Evolutionary conservation across 2,888 invertebrate genomes (phyloP), one percentile per base, ranked within the genome.

Genomic region (Drosophila bunnanda): DNA sequence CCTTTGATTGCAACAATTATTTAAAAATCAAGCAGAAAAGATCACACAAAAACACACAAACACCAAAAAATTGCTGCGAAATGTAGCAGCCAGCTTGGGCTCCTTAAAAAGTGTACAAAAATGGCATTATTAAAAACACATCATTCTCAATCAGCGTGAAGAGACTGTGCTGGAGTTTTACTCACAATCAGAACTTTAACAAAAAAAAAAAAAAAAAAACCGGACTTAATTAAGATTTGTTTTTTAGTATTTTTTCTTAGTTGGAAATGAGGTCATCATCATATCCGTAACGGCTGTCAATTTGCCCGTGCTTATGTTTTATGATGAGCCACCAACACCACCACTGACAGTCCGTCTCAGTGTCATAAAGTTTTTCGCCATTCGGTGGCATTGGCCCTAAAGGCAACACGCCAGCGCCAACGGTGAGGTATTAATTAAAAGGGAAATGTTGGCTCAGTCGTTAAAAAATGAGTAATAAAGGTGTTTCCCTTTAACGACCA

Each of bases 1-100:
- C 71, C 70, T 79, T 87, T 86, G 78, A 88, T 85, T 88, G 86
- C 88, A 62, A 78, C 83, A 78, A 83, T 88, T 83, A 83, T 88
- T 78, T 62, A 80, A 82, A 85, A 79, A 75, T 62, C 56, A 71
- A 69, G 60, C 61, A 38, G 34, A 74, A 50, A 57, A 39, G 39
- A 56, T 54, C 30, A 53, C 46, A 65, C 57, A 53, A 53, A 60
- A 22, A 56, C 25, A 25, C 25, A 25, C 25, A 25, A 2, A 32
- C 53, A 46, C 17, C 17, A 17, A 43, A 44, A 44, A 38, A 52
- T 20, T 28, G 52, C 34, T 28, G 55, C 15, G 25, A 61, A 58
- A 20, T 44, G 46, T 41, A 52, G 50, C 50, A 34, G 50, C 50
- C 30, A 30, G 34, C 12, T 1, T 15, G 38, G 38, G 38, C 32